Percentiles rank a stretch among this genome's conserved stretches.
These are phyloP conservation scores for Cheumatopsyche charites DNA, from an alignment of 1,140 invertebrate species.

Conservation along the genomic window DNA sequence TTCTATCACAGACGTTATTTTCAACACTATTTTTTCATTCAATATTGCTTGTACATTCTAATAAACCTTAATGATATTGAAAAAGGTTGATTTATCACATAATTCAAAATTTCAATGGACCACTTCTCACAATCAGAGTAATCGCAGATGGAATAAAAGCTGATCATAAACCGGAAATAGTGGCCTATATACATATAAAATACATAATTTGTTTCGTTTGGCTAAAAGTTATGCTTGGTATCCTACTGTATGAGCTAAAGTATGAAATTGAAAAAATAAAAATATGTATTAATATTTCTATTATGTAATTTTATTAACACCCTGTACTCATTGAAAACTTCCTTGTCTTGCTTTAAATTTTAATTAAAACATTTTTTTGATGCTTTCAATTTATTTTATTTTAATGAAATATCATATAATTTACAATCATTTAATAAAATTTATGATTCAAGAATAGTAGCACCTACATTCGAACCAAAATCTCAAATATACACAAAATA, in stretches of 20 bases:
- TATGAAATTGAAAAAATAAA: slow-evolving; percentile 22
- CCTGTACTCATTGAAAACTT: background rate
- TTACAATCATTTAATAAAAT: slow-evolving; percentile 1
- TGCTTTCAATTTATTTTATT: slow-evolving; percentile 9
- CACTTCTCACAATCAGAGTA: no score
- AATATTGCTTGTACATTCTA: background rate
- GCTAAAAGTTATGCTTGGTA: slow-evolving; percentile 25
- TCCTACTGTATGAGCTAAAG: slow-evolving; percentile 27
- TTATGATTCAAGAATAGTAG: background rate
- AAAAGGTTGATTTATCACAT: no score
- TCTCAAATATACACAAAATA: no score
- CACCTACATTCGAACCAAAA: background rate
- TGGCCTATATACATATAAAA: no score
- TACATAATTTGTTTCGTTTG: background rate
- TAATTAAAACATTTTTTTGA: background rate
- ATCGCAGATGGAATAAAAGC: no score
- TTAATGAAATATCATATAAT: slow-evolving; percentile 2
- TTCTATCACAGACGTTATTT: slow-evolving; percentile 14
- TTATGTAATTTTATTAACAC: slow-evolving; percentile 5
- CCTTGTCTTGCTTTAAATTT: no score
- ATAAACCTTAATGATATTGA: no score
- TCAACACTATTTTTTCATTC: slow-evolving; percentile 27
- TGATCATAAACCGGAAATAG: no score
- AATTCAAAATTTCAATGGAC: no score
- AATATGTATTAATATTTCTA: slow-evolving; percentile 28